Evolutionary conservation across 2,113 vertebrate species (phyloP), one percentile per base, ranked within the genome.

Genomic region (Rhinolophus sinicus): DNA sequence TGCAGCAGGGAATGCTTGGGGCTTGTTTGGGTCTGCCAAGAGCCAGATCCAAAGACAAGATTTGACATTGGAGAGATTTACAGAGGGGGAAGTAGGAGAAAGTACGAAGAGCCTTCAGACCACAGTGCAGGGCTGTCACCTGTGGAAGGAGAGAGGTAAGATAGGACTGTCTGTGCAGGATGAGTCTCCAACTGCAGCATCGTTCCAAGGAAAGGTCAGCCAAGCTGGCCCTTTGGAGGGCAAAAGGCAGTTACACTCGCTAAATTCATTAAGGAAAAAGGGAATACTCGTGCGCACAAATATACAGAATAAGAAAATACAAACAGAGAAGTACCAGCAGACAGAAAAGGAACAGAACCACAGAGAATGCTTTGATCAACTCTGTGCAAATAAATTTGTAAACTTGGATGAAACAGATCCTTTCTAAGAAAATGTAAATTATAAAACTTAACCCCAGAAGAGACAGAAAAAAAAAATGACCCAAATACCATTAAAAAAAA

Each of bases 381-480:
- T 54, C 65, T 2, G 15, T 9, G 78, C 38, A 80, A 60, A 33
- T 11, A 26, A 4, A 21, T 47, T 4, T 38, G 35, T 18, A 33
- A 50, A n/a, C 69, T 3, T 16, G 58, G 50, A 14, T 60, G 58
- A 69, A 38, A 38, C 3, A 0, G 3, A 47, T 77, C 72, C 85
- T 94, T 93, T 72, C 58, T 44, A 91, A 90, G 85, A 92, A 83
- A 77, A 96, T 30, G 26, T 30, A 30, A 44, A 64, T 93, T 30
- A 58, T 5, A 30, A 35, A 50, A 75, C 30, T 21, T 70, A 35
- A 93, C 16, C 58, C 15, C 35, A 64, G 69, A 88, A 75, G 58
- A 70, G 35, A 70, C 26, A 64, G 78, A 33, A 35, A 30, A 56
- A 54, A 90, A 72, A 52, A 47, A 52, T 50, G 44, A 47, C n/a